Evolutionary conservation across 1,140 invertebrate species (phyloP), one percentile per base, ranked within the genome.

Genomic region (Neoseiulus cucumeris): DNA sequence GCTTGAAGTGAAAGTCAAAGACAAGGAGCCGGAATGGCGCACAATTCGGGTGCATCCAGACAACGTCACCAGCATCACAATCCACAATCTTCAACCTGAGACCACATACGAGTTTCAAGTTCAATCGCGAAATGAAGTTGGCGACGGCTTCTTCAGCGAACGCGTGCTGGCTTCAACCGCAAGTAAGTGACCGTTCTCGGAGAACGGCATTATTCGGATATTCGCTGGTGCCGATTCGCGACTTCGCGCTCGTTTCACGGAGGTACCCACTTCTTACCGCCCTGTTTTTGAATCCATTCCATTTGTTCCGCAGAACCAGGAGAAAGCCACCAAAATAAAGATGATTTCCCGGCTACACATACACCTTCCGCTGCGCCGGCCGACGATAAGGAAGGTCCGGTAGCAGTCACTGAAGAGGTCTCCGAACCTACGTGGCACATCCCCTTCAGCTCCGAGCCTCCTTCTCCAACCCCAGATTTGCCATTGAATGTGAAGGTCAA

Each of bases 61-160:
- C 42, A 87, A 89, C 65, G 87, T 85, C 71, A 93, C 88, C 1
- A 80, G 83, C 75, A 86, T 91, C 64, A 90, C 87, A 66, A 88
- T 96, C 73, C 90, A 90, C 74, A 84, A 85, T 51, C 78, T 95
- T 59, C 83, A 84, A 68, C 89, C 90, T 1, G 86, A 87, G 51
- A 91, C 88, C 2, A 83, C 85, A 20, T 94, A 95, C 76, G 89
- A 95, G 76, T 94, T 96, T 77, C 88, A 91, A 79, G 89, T 96
- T 42, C 83, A 93, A 68, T 89, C 91, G 33, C 87, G 91, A 72
- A 95, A 95, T 75, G 83, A 85, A 1, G 81, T 91, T 33, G 91
- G 91, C 51, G 89, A 93, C 73, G 90, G 91, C 64, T 89, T 93
- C 84, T 86, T 88, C 80, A 94, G 90, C 77, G 87, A 91, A 76